Evolutionary conservation across 1,140 invertebrate genomes (phyloP).

Genomic region (Acromyrmex echinatior): DNA sequence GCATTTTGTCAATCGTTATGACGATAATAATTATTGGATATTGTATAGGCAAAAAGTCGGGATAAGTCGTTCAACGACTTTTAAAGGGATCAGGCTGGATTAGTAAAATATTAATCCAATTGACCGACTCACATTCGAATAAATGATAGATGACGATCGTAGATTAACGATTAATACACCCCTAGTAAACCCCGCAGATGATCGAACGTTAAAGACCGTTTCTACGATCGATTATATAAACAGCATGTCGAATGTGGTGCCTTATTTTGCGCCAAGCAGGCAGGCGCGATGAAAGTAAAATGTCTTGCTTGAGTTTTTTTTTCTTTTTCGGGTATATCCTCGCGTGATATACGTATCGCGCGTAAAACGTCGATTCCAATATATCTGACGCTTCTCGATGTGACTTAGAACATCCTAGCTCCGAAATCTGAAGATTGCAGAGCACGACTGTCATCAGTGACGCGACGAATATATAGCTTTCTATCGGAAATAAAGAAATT

Average conservation of each 20-base stretch:
- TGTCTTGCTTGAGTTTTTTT: not conserved
- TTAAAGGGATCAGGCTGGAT: slow-evolving; percentile 3
- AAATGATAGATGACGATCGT: slow-evolving; percentile 43
- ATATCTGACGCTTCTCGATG: slow-evolving; percentile 51
- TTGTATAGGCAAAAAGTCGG: slow-evolving; percentile 35
- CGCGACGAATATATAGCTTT: slow-evolving; percentile 45
- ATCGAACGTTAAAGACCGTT: slow-evolving; percentile 66
- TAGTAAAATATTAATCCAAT: not conserved
- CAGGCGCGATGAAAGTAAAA: slow-evolving; percentile 83
- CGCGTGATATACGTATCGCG: not conserved
- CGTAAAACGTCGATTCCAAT: not conserved
- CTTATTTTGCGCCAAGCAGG: slow-evolving; percentile 81
- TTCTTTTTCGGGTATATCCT: not conserved
- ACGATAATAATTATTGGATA: slow-evolving; percentile 31
- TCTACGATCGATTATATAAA: slow-evolving; percentile 72
- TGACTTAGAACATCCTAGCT: slow-evolving; percentile 33
- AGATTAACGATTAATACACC: not conserved
- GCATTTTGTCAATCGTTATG: slow-evolving; percentile 8
- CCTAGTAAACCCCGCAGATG: slow-evolving; percentile 7
- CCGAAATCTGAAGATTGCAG: not conserved
- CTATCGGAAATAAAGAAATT: slow-evolving; percentile 23
- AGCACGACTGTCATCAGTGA: slow-evolving; percentile 49
- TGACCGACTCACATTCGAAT: slow-evolving; percentile 17
- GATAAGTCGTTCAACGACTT: slow-evolving; percentile 37
- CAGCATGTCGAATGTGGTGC: slow-evolving; percentile 82